phyloP scores from a whole-genome alignment of 2,888 invertebrate species.

The Drosophila multiciliata region DNA sequence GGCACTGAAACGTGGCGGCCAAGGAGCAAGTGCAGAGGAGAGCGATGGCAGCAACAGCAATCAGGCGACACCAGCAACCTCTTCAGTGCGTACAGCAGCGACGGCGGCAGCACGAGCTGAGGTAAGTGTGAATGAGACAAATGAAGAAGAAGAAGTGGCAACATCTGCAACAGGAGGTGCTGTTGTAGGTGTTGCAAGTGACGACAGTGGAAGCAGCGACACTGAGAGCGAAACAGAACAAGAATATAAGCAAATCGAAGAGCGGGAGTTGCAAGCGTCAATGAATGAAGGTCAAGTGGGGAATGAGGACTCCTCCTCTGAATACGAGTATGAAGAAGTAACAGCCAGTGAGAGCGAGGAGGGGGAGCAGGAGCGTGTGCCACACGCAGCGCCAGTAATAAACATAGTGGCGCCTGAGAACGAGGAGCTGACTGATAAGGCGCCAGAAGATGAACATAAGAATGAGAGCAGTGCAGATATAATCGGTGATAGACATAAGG shows the following conservation, averaged over 20 bases:
- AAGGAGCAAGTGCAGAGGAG: constrained; percentile 85
- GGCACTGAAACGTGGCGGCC: constrained; percentile 84
- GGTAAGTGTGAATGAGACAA: constrained; percentile 88
- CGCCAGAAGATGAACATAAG: constrained; percentile 30
- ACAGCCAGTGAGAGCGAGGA: constrained; percentile 63
- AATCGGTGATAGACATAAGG: constrained; percentile 38
- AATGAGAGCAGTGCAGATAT: constrained; percentile 16
- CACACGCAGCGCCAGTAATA: constrained; percentile 47
- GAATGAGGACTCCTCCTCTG: constrained; percentile 46
- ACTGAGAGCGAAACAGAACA: constrained; percentile 40
- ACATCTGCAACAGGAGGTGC: constrained; percentile 1
- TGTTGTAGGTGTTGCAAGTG: constrained; percentile 39
- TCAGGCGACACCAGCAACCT: constrained; percentile 85
- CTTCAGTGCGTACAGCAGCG: constrained; percentile 89
- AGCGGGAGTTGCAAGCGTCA: constrained; percentile 9
- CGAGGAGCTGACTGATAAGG: constrained; percentile 47
- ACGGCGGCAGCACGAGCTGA: constrained; percentile 91
- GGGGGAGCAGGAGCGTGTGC: background rate
- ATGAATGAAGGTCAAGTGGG: constrained; percentile 1
- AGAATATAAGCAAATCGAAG: constrained; percentile 9
- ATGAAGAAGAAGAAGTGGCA: constrained; percentile 70
- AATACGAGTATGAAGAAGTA: constrained; percentile 60
- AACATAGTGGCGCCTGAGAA: constrained; percentile 58
- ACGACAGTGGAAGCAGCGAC: constrained; percentile 56
- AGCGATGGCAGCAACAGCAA: constrained; percentile 87